Evolutionary conservation across 1,140 invertebrate species (phyloP).

Genomic region (Brachystomella parvula): DNA sequence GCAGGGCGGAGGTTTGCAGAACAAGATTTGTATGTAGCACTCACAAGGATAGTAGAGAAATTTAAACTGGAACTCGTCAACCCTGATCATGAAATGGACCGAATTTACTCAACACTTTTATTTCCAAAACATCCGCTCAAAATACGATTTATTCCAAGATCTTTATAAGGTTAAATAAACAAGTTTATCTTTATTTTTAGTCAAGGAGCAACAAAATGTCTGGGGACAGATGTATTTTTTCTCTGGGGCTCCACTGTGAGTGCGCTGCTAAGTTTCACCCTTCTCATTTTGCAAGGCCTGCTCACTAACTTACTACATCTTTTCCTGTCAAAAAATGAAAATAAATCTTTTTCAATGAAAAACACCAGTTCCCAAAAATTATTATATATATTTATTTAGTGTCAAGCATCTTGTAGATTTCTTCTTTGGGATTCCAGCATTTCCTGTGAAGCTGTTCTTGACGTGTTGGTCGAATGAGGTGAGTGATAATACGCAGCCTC

Average conservation of each 20-base stretch:
- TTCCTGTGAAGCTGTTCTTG: too few species aligned
- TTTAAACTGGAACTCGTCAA: conserved; percentile 40
- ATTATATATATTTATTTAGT: too few species aligned
- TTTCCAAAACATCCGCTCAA: conserved; percentile 41
- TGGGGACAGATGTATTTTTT: too few species aligned
- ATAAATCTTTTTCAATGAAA: too few species aligned
- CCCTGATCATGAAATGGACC: conserved; percentile 33
- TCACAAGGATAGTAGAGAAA: conserved; percentile 46
- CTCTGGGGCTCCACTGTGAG: neutral
- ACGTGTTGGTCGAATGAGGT: too few species aligned
- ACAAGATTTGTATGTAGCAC: conserved; percentile 45
- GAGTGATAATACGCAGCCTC: too few species aligned
- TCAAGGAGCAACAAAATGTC: neutral
- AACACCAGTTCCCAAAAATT: too few species aligned
- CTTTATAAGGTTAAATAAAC: neutral
- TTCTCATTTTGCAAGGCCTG: too few species aligned
- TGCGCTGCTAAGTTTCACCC: neutral
- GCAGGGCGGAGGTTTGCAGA: conserved; percentile 49
- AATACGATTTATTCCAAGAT: conserved; percentile 13
- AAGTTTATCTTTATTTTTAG: neutral
- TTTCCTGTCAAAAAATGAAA: too few species aligned
- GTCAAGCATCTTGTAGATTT: too few species aligned
- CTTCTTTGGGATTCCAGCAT: too few species aligned
- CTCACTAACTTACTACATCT: too few species aligned
- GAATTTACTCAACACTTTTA: conserved; percentile 39